Conservation (phyloP, 2,888 invertebrate genomes). For the Lypha dubia region DNA sequence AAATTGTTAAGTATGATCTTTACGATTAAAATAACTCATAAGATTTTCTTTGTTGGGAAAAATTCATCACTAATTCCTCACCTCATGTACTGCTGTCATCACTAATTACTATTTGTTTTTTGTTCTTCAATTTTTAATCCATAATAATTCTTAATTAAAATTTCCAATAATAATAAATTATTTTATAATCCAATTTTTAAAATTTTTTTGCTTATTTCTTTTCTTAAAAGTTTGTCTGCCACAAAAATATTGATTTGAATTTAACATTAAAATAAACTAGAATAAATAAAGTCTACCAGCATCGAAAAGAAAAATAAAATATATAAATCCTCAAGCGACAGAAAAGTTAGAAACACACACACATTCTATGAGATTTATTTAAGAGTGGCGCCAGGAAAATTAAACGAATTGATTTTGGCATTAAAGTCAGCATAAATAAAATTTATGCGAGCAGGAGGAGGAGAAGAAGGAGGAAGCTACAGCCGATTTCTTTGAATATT, state of each 20-base stretch:
- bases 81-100: no score
- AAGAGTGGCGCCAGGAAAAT: slow-evolving; percentile 67
- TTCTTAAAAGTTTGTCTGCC: background rate
- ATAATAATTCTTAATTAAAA: background rate
- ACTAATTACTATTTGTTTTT: no score
- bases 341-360: slow-evolving; percentile 12
- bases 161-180: slow-evolving; percentile 12
- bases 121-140: background rate
- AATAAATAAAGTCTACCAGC: slow-evolving; percentile 28
- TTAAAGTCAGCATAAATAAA: slow-evolving; percentile 23
- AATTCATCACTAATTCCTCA: no score
- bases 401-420: slow-evolving; percentile 68
- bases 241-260: slow-evolving; percentile 37
- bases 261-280: slow-evolving; percentile 3
- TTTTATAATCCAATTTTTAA: background rate
- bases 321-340: slow-evolving; percentile 50
- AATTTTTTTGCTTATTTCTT: background rate
- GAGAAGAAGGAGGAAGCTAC: background rate
- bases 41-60: no score
- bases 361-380: slow-evolving; percentile 53
- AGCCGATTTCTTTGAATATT: background rate
- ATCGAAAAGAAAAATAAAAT: no score
- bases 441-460: no score
- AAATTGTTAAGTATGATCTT: no score
- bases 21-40: no score